Evolutionary conservation across 2,113 vertebrate species (phyloP).

Genomic region (Chaetura pelagica): DNA sequence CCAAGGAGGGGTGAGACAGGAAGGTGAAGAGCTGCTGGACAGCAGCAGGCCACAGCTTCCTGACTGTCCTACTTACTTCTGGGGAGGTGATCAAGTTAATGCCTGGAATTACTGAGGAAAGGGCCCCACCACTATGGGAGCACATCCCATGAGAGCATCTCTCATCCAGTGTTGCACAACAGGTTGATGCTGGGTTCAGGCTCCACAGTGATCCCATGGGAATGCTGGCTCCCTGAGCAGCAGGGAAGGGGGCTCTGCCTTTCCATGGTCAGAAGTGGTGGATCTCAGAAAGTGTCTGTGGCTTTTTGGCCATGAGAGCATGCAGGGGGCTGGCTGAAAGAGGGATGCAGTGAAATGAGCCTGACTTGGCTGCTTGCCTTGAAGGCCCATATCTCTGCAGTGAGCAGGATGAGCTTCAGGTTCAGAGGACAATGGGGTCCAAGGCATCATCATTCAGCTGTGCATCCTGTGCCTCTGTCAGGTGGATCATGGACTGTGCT

Average conservation of each 20-base stretch:
- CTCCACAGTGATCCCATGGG: neutral
- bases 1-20: neutral
- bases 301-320: neutral
- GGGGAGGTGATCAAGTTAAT: neutral
- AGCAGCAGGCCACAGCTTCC: neutral
- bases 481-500: neutral
- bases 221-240: neutral
- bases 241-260: neutral
- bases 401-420: neutral
- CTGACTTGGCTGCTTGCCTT: neutral
- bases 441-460: neutral
- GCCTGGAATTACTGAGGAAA: neutral
- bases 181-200: neutral
- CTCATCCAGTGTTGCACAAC: rapidly evolving
- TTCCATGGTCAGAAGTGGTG: neutral
- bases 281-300: neutral
- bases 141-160: neutral
- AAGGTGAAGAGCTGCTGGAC: neutral
- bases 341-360: neutral
- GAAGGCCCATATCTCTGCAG: neutral
- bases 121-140: neutral
- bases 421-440: neutral
- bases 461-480: neutral
- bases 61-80: neutral
- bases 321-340: neutral